Evolutionary conservation across 2,113 vertebrate species (phyloP).

Genomic region (Cephalopholis sonnerati): DNA sequence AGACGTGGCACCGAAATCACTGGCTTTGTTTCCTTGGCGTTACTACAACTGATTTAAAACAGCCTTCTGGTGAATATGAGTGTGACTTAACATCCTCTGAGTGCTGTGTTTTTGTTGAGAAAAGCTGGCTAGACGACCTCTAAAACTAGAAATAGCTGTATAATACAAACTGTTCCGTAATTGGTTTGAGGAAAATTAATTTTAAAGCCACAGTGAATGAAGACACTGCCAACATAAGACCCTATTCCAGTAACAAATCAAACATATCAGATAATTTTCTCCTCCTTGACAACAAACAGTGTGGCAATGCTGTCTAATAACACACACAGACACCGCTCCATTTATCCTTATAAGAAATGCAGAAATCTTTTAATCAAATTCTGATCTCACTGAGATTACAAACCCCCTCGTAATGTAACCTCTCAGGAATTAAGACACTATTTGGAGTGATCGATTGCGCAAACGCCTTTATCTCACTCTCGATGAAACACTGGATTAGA

Average conservation of each 20-base stretch:
- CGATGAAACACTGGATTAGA: constrained; percentile 68
- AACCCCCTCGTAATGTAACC: constrained; percentile 29
- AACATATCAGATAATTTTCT: constrained; percentile 52
- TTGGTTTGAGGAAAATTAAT: background rate
- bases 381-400: constrained; percentile 61
- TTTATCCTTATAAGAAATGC: constrained; percentile 52
- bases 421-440: constrained; percentile 37
- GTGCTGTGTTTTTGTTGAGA: constrained; percentile 3
- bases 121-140: background rate
- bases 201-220: background rate
- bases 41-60: constrained; percentile 12
- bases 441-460: constrained; percentile 41
- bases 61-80: background rate
- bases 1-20: constrained; percentile 27
- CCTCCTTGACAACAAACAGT: constrained; percentile 66
- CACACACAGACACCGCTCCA: constrained; percentile 53
- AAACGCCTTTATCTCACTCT: constrained; percentile 70
- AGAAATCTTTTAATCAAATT: constrained; percentile 69
- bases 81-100: background rate
- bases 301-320: constrained; percentile 67
- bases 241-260: constrained; percentile 57
- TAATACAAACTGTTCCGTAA: constrained; percentile 7
- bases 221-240: constrained; percentile 15
- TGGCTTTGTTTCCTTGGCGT: constrained; percentile 22
- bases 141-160: constrained; percentile 8